phyloP scores from a whole-genome alignment of 2,113 vertebrate genomes.

The Ceyx melanurus region DNA sequence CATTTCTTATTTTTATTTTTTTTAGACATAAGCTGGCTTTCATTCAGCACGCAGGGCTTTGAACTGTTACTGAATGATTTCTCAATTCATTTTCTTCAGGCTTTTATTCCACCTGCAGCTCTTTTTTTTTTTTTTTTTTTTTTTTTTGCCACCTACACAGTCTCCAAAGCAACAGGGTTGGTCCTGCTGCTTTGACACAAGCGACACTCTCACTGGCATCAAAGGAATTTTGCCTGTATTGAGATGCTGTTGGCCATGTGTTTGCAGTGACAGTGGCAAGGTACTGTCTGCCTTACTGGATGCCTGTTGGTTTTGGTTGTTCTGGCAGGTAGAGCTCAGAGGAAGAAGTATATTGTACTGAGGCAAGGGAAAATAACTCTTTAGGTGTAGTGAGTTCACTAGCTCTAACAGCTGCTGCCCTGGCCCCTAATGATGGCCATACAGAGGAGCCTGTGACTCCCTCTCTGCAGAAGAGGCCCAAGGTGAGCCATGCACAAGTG shows the following conservation, averaged over 20 bases:
- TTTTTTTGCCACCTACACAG: not conserved
- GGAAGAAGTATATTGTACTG: not conserved
- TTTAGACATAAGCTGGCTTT: not conserved
- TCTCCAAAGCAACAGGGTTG: not conserved
- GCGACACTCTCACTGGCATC: fast-evolving
- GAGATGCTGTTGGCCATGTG: not conserved
- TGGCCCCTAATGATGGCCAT: not conserved
- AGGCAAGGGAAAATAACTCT: not conserved
- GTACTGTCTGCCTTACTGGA: not conserved
- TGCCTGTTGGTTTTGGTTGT: not conserved
- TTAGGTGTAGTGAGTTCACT: not conserved
- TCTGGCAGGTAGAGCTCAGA: not conserved
- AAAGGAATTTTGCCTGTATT: not conserved
- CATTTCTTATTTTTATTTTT: conserved; percentile 4
- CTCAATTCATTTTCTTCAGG: not conserved
- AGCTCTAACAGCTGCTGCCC: not conserved
- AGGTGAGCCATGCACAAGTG: not conserved
- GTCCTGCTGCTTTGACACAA: not conserved
- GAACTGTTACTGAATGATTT: conserved; percentile 10
- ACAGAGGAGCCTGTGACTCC: not conserved
- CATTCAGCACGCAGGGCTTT: conserved; percentile 24
- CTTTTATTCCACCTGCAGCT: not conserved
- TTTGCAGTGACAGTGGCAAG: not conserved
- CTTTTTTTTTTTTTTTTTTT: not conserved
- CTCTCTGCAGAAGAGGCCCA: not conserved